Base-by-base conservation (phyloP, 2,888 invertebrate species). In the Drosophila limbata region DNA sequence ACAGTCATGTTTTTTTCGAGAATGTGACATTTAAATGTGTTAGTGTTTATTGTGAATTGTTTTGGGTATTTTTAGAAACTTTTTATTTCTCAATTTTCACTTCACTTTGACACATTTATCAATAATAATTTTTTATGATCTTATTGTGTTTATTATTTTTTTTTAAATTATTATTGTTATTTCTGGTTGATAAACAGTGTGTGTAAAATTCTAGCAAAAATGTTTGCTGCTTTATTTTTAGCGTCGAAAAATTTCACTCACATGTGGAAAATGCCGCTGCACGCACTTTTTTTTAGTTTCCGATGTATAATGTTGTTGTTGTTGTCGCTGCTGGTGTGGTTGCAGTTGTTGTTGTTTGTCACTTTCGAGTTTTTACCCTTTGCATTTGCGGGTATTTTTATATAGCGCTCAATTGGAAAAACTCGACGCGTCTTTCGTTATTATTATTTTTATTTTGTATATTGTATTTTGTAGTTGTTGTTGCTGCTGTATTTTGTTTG, bases 291-390 rank as follows among this genome's bases (percentile, higher is more conserved):
- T 13, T 60, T 21, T 47, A 33, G 21, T 50, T 73, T 78, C 59
- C 62, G 52, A 48, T 69, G 28, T 51, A 73, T 51, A 66, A 69
- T 59, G 68, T 60, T 42, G 48, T 48, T 47, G 57, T 35, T 21
- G 51, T 70, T 51, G 50, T 56, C 69, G 70, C 60, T 65, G 73
- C 52, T 88, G 48, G 8, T 57, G 45, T 35, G 44, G 50, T 59
- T 63, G 62, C 44, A 33, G 55, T 76, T 55, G 50, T 56, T 75
- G 70, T 62, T 65, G 73, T 57, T 88, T 83, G 84, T 80, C 84
- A 84, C 87, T 85, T 86, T 69, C 70, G 75, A 80, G 87, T 83
- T 87, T 75, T 77, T 87, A 79, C 81, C 84, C 81, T 87, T 89
- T 84, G 72, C 79, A 69, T 73, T 84, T 79, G 84, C 25, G 70